Base-by-base conservation (phyloP, 2,888 invertebrate genomes). In the Spodoptera littoralis region DNA sequence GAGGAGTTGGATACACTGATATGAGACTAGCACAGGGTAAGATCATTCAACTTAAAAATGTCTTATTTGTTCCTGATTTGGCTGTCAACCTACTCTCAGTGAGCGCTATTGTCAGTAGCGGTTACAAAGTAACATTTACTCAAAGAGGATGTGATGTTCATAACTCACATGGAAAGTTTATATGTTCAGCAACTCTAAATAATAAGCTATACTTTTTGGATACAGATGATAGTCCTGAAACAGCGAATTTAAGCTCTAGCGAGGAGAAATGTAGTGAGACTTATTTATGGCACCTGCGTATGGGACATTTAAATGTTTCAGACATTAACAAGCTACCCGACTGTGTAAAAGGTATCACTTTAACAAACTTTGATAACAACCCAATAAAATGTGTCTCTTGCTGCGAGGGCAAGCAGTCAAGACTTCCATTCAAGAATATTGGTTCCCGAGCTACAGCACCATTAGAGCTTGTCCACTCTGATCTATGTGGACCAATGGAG, bases 131-230 rank as follows among this genome's bases (percentile, higher is more conserved):
- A 44, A 44, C 44, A 44, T 44, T 44, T 44, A 44, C 44, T 44
- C 44, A 44, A 44, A 51, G 41, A 41, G 51, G 51, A 12, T 51
- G 51, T 51, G 51, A 51, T 11, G 12, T 51, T 36, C 18, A 51
- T 51, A 41, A 51, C 41, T 36, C 51, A 41, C 41, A 41, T 51
- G 36, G 13, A 22, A 51, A n/a, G 4, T n/a, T 51, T n/a, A 51
- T 51, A 51, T 51, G 51, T 41, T 51, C 42, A 18, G 51, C 51
- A 51, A 51, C 51, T 41, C 51, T 51, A n/a, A 41, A 41, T 36
- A 51, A 51, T 41, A 51, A 51, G 9, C 22, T 51, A 51, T 51
- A 51, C 18, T 8, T 12, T n/a, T 51, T 51, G 41, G 41, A 51
- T 41, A 51, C 51, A 13, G 13, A 41, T 27, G 13, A 51, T 41